Base-by-base conservation (phyloP, 2,888 invertebrate species). In the Hirtodrosophila cameraria region DNA sequence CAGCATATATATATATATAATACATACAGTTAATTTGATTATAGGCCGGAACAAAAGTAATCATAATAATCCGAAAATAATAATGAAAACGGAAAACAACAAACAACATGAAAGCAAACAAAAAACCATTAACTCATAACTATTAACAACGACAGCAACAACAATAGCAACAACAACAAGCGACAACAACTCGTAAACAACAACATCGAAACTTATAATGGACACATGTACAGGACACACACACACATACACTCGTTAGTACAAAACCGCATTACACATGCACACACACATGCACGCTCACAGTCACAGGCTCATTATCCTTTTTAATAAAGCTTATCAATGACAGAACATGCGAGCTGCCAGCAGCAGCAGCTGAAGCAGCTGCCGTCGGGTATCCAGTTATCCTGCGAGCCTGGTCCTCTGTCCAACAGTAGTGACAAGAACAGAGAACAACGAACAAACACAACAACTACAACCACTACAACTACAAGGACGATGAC, bases 321-420 rank as follows among this genome's bases (percentile, higher is more conserved):
- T 87, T 86, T 83, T 83, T 83, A 83, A 83, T 83, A 83, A 83
- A 83, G 87, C 88, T 83, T 87, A 83, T 83, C 82, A 83, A 87
- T 83, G 88, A 53, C 84, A 84, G 74, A 67, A 70, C 87, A 82
- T 82, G 83, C 71, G 86, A 81, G 83, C 80, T 81, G 87, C 87
- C 87, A 81, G 57, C 65, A 65, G 23, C 77, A 79, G 48, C 23
- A 30, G 23, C 38, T 42, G 52, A 31, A 58, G 69, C 69, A 43
- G 50, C 52, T 62, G 70, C 49, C 48, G 39, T 23, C 42, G 66
- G 76, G 59, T 68, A 72, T 46, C 53, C 63, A 54, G 76, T 75
- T 70, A 70, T 75, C 80, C 75, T 45, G 31, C 23, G 15, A 62
- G 20, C 49, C 68, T 59, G 49, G 27, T 23, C 33, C 54, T 30